Evolutionary conservation across 23 tunicate genomes (phyloP), one percentile per base, ranked within the genome.

Genomic region (Diplosoma virens): DNA sequence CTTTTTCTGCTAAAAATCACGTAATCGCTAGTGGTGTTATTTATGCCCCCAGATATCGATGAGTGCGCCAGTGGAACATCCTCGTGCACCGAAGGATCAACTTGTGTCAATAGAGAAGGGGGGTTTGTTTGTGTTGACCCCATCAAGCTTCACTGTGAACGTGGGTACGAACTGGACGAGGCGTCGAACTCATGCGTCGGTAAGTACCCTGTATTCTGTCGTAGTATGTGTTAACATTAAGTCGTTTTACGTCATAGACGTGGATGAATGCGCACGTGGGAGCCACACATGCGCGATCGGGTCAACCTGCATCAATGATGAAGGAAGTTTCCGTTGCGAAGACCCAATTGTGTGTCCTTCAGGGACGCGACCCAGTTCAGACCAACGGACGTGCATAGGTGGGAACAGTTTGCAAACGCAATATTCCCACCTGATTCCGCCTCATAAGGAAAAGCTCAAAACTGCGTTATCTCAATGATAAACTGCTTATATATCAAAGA

Each of bases 31-130:
- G 64, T 14, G 21, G 20, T 23, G 22, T 56, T 5, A 56, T 23
- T 56, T 56, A n/a, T n/a, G n/a, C n/a, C n/a, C 9, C 3, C 30
- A 89, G 96, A 89, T 41, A 59, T 89, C 27, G 83, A 90, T 59
- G 97, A 90, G 75, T 90, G 97, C 67, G 79, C 60, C 16, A 22
- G 59, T 53, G 65, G 56, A 7, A 28, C 64, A 1, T n/a, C 77
- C 0, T 67, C 52, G 11, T 84, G 90, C 32, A 21, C 46, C n/a
- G 86, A 70, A 7, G 88, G 88, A 1, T 25, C 75, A 2, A 79
- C 81, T n/a, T 90, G 97, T 59, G 41, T 79, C 55, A 90, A 90
- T 81, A 90, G 90, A 22, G 80, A 74, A 3, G 97, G 97, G 20
- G 79, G 97, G 35, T 90, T 36, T 59, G 66, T 36, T 23, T 90